Evolutionary conservation across 1,140 invertebrate species (phyloP).

Genomic region (Nymphalis io): DNA sequence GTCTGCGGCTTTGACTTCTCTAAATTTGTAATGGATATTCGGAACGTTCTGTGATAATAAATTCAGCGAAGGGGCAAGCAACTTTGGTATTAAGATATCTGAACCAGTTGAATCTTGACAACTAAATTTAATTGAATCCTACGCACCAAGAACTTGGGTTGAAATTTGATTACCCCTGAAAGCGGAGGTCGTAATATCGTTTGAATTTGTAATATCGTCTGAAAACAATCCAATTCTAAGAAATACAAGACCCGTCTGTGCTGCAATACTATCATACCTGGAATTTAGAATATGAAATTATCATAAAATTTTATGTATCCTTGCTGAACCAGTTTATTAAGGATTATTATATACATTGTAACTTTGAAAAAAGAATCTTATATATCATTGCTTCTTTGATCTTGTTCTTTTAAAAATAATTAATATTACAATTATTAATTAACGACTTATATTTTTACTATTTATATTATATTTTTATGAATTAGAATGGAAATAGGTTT

Average conservation of each 20-base stretch:
- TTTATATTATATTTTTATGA: too few species aligned
- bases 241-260: conserved; percentile 19
- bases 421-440: too few species aligned
- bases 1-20: conserved; percentile 10
- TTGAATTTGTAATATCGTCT: conserved; percentile 32
- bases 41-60: conserved; percentile 37
- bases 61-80: conserved; percentile 31
- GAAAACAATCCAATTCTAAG: conserved; percentile 27
- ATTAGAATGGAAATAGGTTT: too few species aligned
- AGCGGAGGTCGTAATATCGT: conserved; percentile 27
- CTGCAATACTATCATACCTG: conserved; percentile 15
- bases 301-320: conserved; percentile 2
- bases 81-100: conserved; percentile 26
- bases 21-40: conserved; percentile 37
- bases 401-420: too few species aligned
- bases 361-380: too few species aligned
- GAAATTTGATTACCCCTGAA: conserved; percentile 24
- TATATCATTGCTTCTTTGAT: too few species aligned
- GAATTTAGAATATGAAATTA: conserved; percentile 17
- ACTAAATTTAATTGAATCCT: conserved; percentile 34
- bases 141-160: conserved; percentile 28
- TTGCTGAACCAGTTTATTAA: neutral
- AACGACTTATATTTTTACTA: too few species aligned
- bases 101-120: conserved; percentile 16
- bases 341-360: too few species aligned